These are phyloP conservation scores for Tenualosa thibaudeaui DNA, from an alignment of 2,797 vertebrate species.

Conservation along the genomic window DNA sequence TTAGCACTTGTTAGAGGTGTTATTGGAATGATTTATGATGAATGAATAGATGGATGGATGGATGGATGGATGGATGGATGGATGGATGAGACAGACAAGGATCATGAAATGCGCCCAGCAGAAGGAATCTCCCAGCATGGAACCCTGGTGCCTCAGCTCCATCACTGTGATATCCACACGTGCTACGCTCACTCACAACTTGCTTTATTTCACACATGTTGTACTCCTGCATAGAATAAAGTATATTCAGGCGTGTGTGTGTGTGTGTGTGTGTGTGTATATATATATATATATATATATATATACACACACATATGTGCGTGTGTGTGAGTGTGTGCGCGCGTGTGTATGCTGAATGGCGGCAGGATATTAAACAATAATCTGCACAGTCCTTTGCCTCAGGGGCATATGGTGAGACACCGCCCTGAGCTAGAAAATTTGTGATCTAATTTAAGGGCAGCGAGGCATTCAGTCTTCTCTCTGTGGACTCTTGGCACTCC, in stretches of 20 bases:
- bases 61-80: not conserved
- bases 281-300: not conserved
- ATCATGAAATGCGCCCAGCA: not conserved
- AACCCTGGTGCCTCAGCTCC: not conserved
- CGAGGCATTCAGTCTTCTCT: slow-evolving; percentile 68
- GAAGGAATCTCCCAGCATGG: not conserved
- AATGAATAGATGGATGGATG: not conserved
- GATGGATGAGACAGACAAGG: not conserved
- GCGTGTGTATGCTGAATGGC: slow-evolving; percentile 49
- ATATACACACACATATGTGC: not conserved
- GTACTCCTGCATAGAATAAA: not conserved
- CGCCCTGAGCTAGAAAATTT: slow-evolving; percentile 78
- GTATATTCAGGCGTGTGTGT: not conserved
- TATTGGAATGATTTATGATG: not conserved
- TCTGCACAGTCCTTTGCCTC: slow-evolving; percentile 76
- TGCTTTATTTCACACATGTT: not conserved
- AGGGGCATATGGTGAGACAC: slow-evolving; percentile 66
- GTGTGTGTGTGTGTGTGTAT: not conserved
- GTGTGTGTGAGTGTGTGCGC: slow-evolving; percentile 20
- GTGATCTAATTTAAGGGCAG: slow-evolving; percentile 82
- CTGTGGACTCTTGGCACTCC: slow-evolving; percentile 57
- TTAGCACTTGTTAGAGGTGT: not conserved
- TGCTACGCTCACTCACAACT: not conserved
- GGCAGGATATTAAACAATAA: slow-evolving; percentile 68
- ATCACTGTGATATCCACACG: not conserved